Base-by-base conservation (phyloP, 2,888 invertebrate species). In the Pollenia angustigena region DNA sequence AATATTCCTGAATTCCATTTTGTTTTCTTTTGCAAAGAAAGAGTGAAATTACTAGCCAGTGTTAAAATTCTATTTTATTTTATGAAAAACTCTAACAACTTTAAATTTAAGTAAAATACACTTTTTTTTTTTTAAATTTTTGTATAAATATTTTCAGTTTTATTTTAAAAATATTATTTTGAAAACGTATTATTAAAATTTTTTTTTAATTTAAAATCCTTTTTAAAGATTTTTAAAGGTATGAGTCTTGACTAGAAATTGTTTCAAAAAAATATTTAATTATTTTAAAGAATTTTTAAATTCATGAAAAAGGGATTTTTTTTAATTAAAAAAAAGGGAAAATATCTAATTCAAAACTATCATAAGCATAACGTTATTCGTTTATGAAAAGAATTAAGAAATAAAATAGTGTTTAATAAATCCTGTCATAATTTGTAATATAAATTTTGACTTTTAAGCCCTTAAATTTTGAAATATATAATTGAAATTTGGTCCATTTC, bases 221-320 rank as follows among this genome's bases (percentile, higher is more conserved):
- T 72, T 85, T 18, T 48, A 86, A 82, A 71, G 74, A 69, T 50
- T 40, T 0, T 12, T 54, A 46, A 62, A 81, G 81, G 74, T 74
- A 74, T 58, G 74, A 18, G 42, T 42, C 75, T 75, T 72, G 86
- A 87, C 86, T 87, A 87, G 86, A 87, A 80, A 58, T 32, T 72
- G 72, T 84, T 79, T 56, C 40, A 81, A 64, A 44, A 42, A 56
- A 52, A 50, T n/a, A 14, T 50, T 32, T 64, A 2, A 75, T 44
- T 42, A 44, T 44, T 64, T 44, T 64, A 64, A 18, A 54, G 23
- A 54, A 64, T 16, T 14, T 12, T 18, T 48, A 75, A 60, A 18
- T 0, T 12, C 12, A 78, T 14, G 2, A n/a, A 16, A 32, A 9
- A 10, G 23, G 12, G 1, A 62, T 32, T 48, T 32, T 4, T 60